Evolutionary conservation across 35 echinoderm and acorn worm genomes (phyloP).

Genomic region (Holothuria glaberrima): DNA sequence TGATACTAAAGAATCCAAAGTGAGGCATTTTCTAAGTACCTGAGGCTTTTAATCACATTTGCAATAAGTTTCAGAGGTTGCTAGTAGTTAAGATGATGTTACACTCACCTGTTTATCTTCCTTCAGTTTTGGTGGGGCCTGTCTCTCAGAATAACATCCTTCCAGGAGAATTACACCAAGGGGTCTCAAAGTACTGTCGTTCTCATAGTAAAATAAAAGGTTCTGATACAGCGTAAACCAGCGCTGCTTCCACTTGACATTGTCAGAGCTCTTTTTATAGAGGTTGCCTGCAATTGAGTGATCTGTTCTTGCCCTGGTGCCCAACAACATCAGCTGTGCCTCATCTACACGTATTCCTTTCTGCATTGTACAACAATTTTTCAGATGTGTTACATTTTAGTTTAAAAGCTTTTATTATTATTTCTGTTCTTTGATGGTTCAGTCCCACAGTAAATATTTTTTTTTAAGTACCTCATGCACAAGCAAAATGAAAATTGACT

Average conservation of each 20-base stretch:
- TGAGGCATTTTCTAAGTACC: too few relatives aligned
- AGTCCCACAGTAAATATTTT: too few relatives aligned
- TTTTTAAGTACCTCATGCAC: too few relatives aligned
- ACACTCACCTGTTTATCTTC: slow-evolving; percentile 87
- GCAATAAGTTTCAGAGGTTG: too few relatives aligned
- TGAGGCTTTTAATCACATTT: too few relatives aligned
- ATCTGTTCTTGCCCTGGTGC: slow-evolving; percentile 79
- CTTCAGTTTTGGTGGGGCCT: slow-evolving; percentile 66
- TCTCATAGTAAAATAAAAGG: slow-evolving; percentile 95
- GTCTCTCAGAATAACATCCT: slow-evolving; percentile 84
- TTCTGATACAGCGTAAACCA: slow-evolving; percentile 98
- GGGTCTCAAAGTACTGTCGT: slow-evolving; percentile 68
- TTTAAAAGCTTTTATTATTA: too few relatives aligned
- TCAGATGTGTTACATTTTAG: too few relatives aligned
- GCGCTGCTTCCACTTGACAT: slow-evolving; percentile 91
- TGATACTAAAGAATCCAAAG: too few relatives aligned
- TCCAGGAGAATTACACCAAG: slow-evolving; percentile 80
- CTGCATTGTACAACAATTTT: slow-evolving; percentile 76
- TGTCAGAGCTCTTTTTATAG: slow-evolving; percentile 97
- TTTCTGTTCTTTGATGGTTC: too few relatives aligned
- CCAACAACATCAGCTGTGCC: slow-evolving; percentile 73
- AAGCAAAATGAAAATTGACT: too few relatives aligned
- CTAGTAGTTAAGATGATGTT: background rate
- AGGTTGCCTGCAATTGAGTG: slow-evolving; percentile 84
- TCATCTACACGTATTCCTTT: slow-evolving; percentile 92